Evolutionary conservation across 2,797 vertebrate species (phyloP), one percentile per base, ranked within the genome.

Genomic region (Enteromius treurensis): DNA sequence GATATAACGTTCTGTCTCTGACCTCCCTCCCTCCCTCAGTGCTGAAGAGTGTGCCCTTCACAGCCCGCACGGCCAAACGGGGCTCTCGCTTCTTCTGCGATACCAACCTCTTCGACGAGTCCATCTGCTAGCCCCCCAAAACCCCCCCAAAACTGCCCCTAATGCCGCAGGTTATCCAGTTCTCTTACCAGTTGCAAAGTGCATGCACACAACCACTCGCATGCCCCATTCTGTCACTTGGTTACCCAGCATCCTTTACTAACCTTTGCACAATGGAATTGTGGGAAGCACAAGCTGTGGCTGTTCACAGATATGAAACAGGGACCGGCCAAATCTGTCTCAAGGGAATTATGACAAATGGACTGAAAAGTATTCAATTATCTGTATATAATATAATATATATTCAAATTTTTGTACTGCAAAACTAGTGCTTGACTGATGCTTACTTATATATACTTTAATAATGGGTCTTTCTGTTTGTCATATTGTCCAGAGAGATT

Each of bases 61-160:
- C 97, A 89, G 98, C 97, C 91, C 97, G 97, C 93, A 98, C 97
- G 86, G 97, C 97, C 95, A 99, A 99, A 95, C 95, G 98, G 90
- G 96, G 97, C 93, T 99, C 97, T 88, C 96, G 97, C 91, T 98
- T 99, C 97, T 98, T 99, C 97, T 98, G 97, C 87, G 97, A 99
- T 92, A 96, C 97, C 92, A 94, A 97, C 95, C 95, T 97, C 92
- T 97, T 96, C 85, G 98, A 99, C 86, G 98, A 99, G 94, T 96
- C 96, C 96, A 98, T 96, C 96, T 97, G 97, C 96, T 99, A 98
- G 95, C 92, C 94, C 94, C 88, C 90, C 78, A 47, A 82, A 42
- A 55, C 71, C 69, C 80, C 82, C 85, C 79, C 4, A 6, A 78
- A 84, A 80, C 79, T 85, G 80, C 80, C 87, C 82, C 73, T 93